Evolutionary conservation across 2,888 invertebrate species (phyloP).

Genomic region (Chrysodeixis includens): DNA sequence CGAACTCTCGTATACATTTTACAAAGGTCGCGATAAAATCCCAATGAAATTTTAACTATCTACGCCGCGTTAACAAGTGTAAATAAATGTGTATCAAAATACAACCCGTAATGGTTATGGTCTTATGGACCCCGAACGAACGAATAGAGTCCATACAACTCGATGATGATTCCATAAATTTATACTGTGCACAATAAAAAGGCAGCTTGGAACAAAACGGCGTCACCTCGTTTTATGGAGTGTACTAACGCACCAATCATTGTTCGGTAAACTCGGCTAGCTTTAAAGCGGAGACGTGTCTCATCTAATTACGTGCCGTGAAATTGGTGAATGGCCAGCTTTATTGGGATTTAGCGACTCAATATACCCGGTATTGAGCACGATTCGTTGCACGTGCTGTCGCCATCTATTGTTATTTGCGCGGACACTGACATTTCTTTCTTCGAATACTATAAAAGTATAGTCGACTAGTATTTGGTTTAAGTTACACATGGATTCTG

Average conservation of each 20-base stretch:
- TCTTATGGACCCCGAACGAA: constrained; percentile 72
- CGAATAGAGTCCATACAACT: constrained; percentile 87
- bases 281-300: constrained; percentile 56
- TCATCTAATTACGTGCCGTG: constrained; percentile 73
- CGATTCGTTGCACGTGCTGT: constrained; percentile 45
- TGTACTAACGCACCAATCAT: constrained; percentile 71
- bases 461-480: too few relatives aligned
- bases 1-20: background rate
- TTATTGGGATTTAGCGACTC: constrained; percentile 74
- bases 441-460: too few relatives aligned
- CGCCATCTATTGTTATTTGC: background rate
- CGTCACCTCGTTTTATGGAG: constrained; percentile 83
- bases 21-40: constrained; percentile 36
- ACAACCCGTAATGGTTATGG: constrained; percentile 86
- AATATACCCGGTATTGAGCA: constrained; percentile 53
- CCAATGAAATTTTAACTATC: constrained; percentile 55
- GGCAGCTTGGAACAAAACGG: constrained; percentile 82
- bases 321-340: constrained; percentile 75
- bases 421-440: background rate
- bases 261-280: constrained; percentile 69
- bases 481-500: too few relatives aligned
- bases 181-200: constrained; percentile 88
- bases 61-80: constrained; percentile 75
- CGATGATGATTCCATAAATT: constrained; percentile 89
- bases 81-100: constrained; percentile 84